Conservation (phyloP, 2,113 vertebrate species). For the Pavo muticus region DNA sequence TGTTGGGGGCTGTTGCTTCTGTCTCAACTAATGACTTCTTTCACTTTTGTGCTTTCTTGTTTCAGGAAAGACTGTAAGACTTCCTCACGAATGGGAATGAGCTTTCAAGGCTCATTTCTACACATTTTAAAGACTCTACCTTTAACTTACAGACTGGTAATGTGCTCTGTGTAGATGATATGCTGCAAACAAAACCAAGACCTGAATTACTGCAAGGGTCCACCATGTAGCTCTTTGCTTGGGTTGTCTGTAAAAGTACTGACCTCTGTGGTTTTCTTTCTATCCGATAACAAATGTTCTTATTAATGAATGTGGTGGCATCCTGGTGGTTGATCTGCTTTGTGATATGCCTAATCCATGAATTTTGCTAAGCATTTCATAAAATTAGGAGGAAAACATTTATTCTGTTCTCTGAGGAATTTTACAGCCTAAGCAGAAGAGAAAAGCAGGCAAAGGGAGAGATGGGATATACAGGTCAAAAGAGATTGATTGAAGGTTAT, state of each 20-base stretch:
- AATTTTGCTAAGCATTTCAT: not conserved
- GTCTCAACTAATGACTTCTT: not conserved
- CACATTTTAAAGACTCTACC: not conserved
- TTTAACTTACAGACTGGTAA: not conserved
- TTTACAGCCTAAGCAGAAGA: not conserved
- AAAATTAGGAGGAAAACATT: not conserved
- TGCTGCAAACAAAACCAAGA: not conserved
- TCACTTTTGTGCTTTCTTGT: fast-evolving
- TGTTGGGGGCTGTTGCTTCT: not conserved
- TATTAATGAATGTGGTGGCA: not conserved
- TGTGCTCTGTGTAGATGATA: not conserved
- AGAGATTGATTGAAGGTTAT: not conserved
- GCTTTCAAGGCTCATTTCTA: not conserved
- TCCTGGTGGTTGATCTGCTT: not conserved
- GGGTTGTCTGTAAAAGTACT: not conserved
- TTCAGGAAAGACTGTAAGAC: not conserved
- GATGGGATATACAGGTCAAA: not conserved
- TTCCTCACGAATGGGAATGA: not conserved
- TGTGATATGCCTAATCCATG: too few relatives aligned
- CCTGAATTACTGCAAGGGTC: fast-evolving
- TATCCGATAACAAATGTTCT: not conserved
- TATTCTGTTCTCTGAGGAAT: not conserved
- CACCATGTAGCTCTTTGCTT: not conserved
- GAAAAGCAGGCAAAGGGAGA: not conserved
- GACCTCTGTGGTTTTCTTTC: not conserved